Conservation (phyloP, 2,888 invertebrate species). For the Orthosia gracilis region DNA sequence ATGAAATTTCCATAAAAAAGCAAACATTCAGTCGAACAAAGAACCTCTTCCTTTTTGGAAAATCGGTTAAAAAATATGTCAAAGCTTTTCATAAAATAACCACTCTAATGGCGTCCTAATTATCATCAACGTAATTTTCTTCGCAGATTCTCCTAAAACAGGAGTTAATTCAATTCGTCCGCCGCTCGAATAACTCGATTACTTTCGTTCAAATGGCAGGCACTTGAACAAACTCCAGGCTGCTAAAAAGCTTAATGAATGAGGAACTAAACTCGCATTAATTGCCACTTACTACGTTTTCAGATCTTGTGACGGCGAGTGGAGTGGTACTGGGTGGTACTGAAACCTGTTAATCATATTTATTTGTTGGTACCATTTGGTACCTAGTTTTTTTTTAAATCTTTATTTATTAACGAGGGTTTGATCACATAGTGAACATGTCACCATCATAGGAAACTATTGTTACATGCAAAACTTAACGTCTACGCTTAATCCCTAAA, state of each 20-base stretch:
- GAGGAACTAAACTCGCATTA: slow-evolving; percentile 52
- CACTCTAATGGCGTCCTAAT: neutral
- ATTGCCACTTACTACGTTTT: slow-evolving; percentile 56
- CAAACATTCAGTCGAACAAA: no score
- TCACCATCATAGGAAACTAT: no score
- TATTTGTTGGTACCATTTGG: neutral
- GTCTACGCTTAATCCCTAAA: no score
- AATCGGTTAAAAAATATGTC: neutral
- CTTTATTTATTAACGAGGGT: no score
- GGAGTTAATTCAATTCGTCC: slow-evolving; percentile 21
- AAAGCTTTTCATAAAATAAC: neutral
- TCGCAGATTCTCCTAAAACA: slow-evolving; percentile 7
- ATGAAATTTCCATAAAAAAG: no score
- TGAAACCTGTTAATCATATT: neutral
- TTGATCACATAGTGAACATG: no score
- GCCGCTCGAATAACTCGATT: slow-evolving; percentile 49
- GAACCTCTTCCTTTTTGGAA: no score
- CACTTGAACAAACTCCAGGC: slow-evolving; percentile 49
- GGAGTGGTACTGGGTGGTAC: neutral
- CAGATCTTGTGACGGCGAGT: slow-evolving; percentile 6
- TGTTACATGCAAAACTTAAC: no score
- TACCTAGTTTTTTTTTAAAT: no score
- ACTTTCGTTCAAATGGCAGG: slow-evolving; percentile 38
- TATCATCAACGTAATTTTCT: neutral
- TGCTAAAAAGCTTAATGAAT: slow-evolving; percentile 37